Conservation (phyloP, 1,140 invertebrate species). For the Brachionus koreanus region DNA sequence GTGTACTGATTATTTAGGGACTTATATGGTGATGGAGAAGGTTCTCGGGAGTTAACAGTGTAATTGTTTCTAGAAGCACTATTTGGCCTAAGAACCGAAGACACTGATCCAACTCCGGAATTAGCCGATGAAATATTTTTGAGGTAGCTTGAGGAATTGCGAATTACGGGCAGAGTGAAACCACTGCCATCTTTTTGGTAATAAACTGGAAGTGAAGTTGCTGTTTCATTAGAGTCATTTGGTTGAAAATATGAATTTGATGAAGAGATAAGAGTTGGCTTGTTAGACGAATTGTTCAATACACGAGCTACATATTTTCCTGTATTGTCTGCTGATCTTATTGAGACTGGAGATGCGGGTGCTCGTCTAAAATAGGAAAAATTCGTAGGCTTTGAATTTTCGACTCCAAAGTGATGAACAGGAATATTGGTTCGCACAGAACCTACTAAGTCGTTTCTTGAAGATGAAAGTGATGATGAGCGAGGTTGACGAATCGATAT, state of each 20-base stretch:
- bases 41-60: neutral
- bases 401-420: neutral
- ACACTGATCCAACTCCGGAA: slow-evolving; percentile 9
- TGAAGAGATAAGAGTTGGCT: neutral
- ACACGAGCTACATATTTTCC: slow-evolving; percentile 17
- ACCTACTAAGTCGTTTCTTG: neutral
- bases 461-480: slow-evolving; percentile 5
- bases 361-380: slow-evolving; percentile 2
- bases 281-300: neutral
- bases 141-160: neutral
- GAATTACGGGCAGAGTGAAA: neutral
- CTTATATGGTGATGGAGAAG: neutral
- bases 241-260: slow-evolving; percentile 22
- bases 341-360: neutral
- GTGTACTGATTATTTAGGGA: neutral
- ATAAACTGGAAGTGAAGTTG: neutral
- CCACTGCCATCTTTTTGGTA: neutral
- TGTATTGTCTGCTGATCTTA: neutral
- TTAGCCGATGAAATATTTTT: neutral
- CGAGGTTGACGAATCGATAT: neutral
- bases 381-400: neutral
- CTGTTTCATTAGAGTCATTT: neutral
- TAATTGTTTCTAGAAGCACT: neutral
- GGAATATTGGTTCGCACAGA: slow-evolving; percentile 10
- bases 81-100: neutral